Percentiles rank a stretch among this genome's conserved stretches.
These are phyloP conservation scores for Bradypus variegatus DNA, from an alignment of 2,797 vertebrate species.

Conservation along the genomic window DNA sequence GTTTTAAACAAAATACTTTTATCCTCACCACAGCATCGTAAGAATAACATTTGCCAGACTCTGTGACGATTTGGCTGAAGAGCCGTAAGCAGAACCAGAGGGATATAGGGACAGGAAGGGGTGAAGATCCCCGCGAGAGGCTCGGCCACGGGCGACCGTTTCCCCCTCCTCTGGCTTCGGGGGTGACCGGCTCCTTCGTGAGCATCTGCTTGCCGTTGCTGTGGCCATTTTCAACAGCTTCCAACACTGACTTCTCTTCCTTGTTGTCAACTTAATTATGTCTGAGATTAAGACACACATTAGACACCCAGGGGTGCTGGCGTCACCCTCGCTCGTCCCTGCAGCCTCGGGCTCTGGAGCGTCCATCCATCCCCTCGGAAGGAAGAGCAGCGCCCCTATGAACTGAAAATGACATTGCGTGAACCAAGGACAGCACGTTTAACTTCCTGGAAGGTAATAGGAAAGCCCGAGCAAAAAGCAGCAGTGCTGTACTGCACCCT, in stretches of 20 bases:
- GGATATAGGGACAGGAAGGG: rapidly evolving
- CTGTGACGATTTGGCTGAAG: background rate
- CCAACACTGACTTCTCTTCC: rapidly evolving
- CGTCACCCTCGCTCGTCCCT: rapidly evolving
- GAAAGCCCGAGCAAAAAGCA: background rate
- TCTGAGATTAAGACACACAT: background rate
- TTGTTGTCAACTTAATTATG: rapidly evolving
- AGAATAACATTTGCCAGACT: rapidly evolving
- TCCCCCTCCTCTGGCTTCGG: rapidly evolving
- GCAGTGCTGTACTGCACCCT: too few relatives aligned
- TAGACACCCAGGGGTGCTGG: background rate
- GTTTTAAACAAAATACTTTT: rapidly evolving
- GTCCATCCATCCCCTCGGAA: background rate
- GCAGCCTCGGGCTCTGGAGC: background rate
- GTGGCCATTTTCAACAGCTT: rapidly evolving
- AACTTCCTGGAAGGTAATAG: background rate
- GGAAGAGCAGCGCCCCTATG: background rate
- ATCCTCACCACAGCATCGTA: rapidly evolving
- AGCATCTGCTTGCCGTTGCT: rapidly evolving
- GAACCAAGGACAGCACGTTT: background rate
- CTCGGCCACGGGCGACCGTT: background rate
- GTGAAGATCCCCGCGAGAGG: background rate
- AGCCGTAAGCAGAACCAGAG: rapidly evolving
- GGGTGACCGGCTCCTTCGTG: rapidly evolving
- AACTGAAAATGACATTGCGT: background rate